A percentile compares a stretch with the other conserved stretches of the same genome.
phyloP scores from a whole-genome alignment of 2,113 vertebrate species.

The Galeopterus variegatus region DNA sequence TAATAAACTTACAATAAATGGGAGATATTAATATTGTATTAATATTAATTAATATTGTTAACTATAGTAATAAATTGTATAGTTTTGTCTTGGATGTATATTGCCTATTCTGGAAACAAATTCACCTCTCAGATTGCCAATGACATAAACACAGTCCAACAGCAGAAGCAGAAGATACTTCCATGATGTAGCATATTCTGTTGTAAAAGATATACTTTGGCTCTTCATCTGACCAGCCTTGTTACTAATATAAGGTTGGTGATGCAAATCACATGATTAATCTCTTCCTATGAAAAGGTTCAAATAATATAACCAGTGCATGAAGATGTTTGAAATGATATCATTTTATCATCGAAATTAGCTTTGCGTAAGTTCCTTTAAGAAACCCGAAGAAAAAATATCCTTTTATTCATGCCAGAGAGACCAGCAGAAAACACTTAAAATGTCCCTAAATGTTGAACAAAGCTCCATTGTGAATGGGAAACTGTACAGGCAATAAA shows the following conservation, averaged over 20 bases:
- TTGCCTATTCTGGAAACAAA: constrained; percentile 17
- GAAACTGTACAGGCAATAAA: constrained; percentile 83
- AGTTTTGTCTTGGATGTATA: not conserved
- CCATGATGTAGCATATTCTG: not conserved
- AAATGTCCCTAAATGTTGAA: constrained; percentile 73
- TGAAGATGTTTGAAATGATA: constrained; percentile 74
- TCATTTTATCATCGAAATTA: constrained; percentile 80
- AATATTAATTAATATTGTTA: not conserved
- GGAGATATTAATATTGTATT: not conserved
- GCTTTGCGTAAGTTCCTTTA: constrained; percentile 59
- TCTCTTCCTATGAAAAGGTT: constrained; percentile 71
- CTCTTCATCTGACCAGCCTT: constrained; percentile 53
- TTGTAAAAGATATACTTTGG: constrained; percentile 53
- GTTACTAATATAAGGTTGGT: constrained; percentile 62
- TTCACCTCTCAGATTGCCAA: not conserved
- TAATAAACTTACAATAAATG: not conserved
- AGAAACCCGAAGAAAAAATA: constrained; percentile 68
- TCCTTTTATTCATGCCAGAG: constrained; percentile 71
- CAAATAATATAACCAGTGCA: constrained; percentile 58
- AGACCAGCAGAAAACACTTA: constrained; percentile 77
- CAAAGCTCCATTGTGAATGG: constrained; percentile 75
- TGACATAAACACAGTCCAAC: not conserved
- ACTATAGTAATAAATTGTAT: not conserved
- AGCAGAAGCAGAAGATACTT: not conserved
- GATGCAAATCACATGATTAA: constrained; percentile 65